A percentile compares a stretch with the other conserved stretches of the same genome.
Conservation (phyloP, 2,888 invertebrate species). For the Synergus laeviventris region DNA sequence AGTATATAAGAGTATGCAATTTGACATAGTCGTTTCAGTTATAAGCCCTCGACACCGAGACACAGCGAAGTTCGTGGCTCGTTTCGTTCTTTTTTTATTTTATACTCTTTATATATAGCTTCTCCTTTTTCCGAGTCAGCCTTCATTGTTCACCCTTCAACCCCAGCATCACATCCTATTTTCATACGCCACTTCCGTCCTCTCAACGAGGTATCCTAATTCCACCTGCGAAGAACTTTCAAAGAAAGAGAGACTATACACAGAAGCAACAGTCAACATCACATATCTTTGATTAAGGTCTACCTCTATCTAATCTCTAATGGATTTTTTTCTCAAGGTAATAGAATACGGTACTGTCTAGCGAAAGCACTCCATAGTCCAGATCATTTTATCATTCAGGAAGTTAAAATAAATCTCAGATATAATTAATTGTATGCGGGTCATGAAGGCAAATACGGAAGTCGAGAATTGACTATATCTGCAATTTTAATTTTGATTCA, state of each 20-base stretch:
- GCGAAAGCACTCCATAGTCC: background rate
- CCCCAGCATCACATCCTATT: conserved; percentile 34
- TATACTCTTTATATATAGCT: conserved; percentile 29
- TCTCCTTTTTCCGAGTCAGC: conserved; percentile 27
- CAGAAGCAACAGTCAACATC: conserved; percentile 1
- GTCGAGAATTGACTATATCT: background rate
- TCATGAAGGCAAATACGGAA: background rate
- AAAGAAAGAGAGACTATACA: conserved; percentile 16
- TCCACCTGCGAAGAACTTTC: conserved; percentile 30
- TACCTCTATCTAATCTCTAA: conserved; percentile 12
- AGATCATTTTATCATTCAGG: background rate
- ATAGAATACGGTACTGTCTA: background rate
- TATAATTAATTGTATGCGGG: background rate
- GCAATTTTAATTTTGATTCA: conserved; percentile 20
- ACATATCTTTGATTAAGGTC: conserved; percentile 1
- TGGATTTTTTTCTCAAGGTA: conserved; percentile 7
- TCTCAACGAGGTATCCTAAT: conserved; percentile 35
- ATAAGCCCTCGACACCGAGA: conserved; percentile 35
- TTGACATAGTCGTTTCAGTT: conserved; percentile 40
- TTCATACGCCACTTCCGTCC: conserved; percentile 36
- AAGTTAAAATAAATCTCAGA: background rate
- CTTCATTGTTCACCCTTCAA: conserved; percentile 33
- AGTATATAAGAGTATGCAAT: conserved; percentile 31
- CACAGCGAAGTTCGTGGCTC: conserved; percentile 36
- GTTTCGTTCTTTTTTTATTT: conserved; percentile 25